phyloP scores from a whole-genome alignment of 2,888 invertebrate genomes.

The Eubasilissa splendida region DNA sequence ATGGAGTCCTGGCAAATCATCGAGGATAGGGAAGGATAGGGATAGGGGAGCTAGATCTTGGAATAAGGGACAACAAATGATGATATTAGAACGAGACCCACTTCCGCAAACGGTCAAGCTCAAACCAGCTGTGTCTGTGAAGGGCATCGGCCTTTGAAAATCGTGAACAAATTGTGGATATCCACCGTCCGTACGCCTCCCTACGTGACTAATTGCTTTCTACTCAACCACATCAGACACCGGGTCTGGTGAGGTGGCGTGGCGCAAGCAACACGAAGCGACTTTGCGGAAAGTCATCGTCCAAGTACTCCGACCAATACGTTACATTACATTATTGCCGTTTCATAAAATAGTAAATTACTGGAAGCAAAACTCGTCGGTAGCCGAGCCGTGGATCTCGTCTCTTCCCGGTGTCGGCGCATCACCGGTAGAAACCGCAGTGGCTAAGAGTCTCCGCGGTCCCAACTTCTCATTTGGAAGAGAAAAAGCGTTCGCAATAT shows the following conservation, averaged over 20 bases:
- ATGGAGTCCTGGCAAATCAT: too few species aligned
- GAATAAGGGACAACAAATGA: constrained; percentile 29
- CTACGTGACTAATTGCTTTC: constrained; percentile 38
- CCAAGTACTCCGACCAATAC: too few species aligned
- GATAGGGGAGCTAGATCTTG: not conserved
- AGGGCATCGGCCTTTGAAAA: constrained; percentile 36
- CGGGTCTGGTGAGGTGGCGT: too few species aligned
- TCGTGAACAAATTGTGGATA: constrained; percentile 15
- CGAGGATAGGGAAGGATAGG: too few species aligned
- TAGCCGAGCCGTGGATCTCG: too few species aligned
- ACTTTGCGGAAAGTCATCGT: not conserved
- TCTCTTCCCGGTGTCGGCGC: not conserved
- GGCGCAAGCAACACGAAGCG: too few species aligned
- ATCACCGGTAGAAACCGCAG: constrained; percentile 3
- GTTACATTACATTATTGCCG: too few species aligned
- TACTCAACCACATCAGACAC: not conserved
- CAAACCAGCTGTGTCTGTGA: constrained; percentile 22
- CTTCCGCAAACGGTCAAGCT: constrained; percentile 40
- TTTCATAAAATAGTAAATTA: too few species aligned
- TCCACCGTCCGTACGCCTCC: constrained; percentile 19
- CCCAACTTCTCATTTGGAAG: not conserved
- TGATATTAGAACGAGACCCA: constrained; percentile 30
- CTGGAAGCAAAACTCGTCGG: too few species aligned
- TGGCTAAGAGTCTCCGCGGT: not conserved
- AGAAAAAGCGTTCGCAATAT: not conserved